These are phyloP conservation scores for Anarrhichthys ocellatus DNA, from an alignment of 2,113 vertebrate species.

Conservation along the genomic window DNA sequence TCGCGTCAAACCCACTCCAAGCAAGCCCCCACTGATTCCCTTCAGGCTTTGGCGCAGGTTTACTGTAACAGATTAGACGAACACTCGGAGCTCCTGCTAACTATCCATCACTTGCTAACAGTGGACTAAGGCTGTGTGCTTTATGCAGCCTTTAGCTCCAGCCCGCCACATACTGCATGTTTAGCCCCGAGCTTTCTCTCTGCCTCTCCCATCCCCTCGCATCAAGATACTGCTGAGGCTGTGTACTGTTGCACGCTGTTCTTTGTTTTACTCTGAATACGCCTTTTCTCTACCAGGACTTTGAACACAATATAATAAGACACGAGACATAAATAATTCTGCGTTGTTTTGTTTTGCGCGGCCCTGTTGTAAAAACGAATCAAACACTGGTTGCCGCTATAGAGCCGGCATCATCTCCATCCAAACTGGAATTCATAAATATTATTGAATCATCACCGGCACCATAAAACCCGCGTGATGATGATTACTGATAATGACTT, in stretches of 20 bases:
- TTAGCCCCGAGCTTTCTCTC: conserved; percentile 77
- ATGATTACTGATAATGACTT: conserved; percentile 65
- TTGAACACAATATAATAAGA: conserved; percentile 80
- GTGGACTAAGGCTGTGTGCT: conserved; percentile 78
- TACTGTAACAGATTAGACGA: conserved; percentile 81
- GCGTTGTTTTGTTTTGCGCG: conserved; percentile 64
- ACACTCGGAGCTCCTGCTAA: conserved; percentile 77
- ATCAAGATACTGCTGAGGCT: conserved; percentile 70
- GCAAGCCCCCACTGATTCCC: conserved; percentile 73
- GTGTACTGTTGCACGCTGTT: conserved; percentile 74
- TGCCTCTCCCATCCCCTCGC: conserved; percentile 62
- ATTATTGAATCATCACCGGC: conserved; percentile 52
- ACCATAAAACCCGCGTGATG: conserved; percentile 43
- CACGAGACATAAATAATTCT: conserved; percentile 79
- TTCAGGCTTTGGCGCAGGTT: conserved; percentile 79
- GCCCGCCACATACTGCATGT: conserved; percentile 75
- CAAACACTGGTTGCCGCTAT: conserved; percentile 62
- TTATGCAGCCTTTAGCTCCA: conserved; percentile 79
- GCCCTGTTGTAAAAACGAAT: conserved; percentile 58
- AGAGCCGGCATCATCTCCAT: conserved; percentile 58
- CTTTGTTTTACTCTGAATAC: conserved; percentile 78
- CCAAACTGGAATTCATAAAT: conserved; percentile 59
- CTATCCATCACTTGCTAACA: conserved; percentile 81
- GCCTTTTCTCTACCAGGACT: conserved; percentile 67
- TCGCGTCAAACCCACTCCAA: conserved; percentile 75